Conservation (phyloP, 2,797 vertebrate species). For the Neosilurus mollespiculum region DNA sequence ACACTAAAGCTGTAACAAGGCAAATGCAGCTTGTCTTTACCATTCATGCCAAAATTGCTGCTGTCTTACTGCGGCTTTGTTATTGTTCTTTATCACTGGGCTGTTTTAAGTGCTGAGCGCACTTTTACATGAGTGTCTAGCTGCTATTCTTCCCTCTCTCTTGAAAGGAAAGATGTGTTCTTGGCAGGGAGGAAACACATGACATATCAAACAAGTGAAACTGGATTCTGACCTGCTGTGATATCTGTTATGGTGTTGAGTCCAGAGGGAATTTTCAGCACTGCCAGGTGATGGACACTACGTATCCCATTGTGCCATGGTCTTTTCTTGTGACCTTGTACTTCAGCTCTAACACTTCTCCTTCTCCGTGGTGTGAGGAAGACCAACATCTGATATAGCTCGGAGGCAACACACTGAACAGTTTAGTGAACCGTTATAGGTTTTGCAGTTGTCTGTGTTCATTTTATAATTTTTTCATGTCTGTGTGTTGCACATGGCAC, state of each 20-base stretch:
- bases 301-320: background rate
- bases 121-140: background rate
- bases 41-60: constrained; percentile 18
- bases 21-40: constrained; percentile 23
- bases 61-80: constrained; percentile 21
- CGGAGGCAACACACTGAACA: background rate
- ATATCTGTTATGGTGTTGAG: constrained; percentile 35
- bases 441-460: background rate
- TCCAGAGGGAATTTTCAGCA: constrained; percentile 9
- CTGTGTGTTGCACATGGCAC: background rate
- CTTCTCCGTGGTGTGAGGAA: constrained; percentile 5
- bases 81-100: constrained; percentile 17
- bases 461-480: too few species aligned
- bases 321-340: constrained; percentile 20
- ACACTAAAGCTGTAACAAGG: constrained; percentile 25
- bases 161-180: constrained; percentile 31
- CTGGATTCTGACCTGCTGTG: constrained; percentile 19
- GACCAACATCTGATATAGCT: constrained; percentile 4
- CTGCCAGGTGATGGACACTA: constrained; percentile 11
- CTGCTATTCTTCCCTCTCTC: background rate
- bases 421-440: background rate
- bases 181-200: constrained; percentile 16
- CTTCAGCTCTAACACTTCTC: constrained; percentile 7
- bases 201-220: constrained; percentile 31
- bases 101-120: constrained; percentile 31